Percentiles rank a stretch among this genome's conserved stretches.
These are phyloP conservation scores for Cyphomyrus discorhynchus DNA, from an alignment of 2,113 vertebrate species.

Conservation along the genomic window DNA sequence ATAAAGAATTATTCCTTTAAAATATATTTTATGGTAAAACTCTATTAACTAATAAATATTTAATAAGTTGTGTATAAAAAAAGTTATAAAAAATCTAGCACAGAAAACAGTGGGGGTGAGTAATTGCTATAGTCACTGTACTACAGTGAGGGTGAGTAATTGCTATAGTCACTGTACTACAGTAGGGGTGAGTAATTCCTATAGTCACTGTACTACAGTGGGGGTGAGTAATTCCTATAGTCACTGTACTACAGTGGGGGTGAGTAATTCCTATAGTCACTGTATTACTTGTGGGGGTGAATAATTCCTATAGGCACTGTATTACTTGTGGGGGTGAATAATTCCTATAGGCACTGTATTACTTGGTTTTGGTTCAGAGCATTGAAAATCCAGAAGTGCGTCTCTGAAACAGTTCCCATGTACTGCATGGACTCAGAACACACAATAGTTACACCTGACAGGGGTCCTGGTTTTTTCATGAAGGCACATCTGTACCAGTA, in stretches of 20 bases:
- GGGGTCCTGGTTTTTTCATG: background rate
- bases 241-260: background rate
- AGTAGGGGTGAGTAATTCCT: no score
- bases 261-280: background rate
- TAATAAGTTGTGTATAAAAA: background rate
- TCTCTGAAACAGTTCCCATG: background rate
- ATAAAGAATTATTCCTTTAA: background rate
- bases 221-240: background rate
- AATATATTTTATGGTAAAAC: constrained; percentile 3
- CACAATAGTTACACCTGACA: background rate
- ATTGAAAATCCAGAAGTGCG: background rate
- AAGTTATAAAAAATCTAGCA: background rate
- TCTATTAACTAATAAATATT: background rate
- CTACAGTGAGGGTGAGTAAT: background rate
- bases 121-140: background rate
- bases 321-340: background rate
- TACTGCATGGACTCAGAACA: background rate
- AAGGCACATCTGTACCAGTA: background rate
- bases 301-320: no score
- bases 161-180: no score
- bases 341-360: background rate
- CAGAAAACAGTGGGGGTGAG: background rate
- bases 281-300: no score
- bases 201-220: no score
- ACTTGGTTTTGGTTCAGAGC: background rate